A percentile compares a stretch with the other conserved stretches of the same genome.
Evolutionary conservation across 2,888 invertebrate species (phyloP).

Genomic region (Nematopogon swammerdamellus): DNA sequence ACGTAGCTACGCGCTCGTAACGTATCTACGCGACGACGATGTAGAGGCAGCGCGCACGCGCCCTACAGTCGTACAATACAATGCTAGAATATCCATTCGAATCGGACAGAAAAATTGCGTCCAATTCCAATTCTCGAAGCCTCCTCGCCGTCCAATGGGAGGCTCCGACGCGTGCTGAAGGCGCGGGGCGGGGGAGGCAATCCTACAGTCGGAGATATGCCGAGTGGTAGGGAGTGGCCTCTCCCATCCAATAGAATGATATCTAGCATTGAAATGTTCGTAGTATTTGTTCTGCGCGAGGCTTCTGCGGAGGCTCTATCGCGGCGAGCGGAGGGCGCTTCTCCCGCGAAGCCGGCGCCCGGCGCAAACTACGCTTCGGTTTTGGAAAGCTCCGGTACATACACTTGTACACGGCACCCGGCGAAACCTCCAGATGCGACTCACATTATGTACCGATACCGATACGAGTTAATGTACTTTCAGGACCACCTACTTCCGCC

Average conservation of each 20-base stretch:
- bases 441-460: slow-evolving; percentile 46
- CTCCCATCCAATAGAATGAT: slow-evolving; percentile 30
- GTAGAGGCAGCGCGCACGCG: slow-evolving; percentile 40
- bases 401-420: background rate
- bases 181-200: slow-evolving; percentile 18
- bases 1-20: slow-evolving; percentile 7
- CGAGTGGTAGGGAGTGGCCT: slow-evolving; percentile 52
- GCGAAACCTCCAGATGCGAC: slow-evolving; percentile 18
- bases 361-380: slow-evolving; percentile 47
- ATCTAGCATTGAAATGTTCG: slow-evolving; percentile 57
- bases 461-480: slow-evolving; percentile 1
- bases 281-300: slow-evolving; percentile 55
- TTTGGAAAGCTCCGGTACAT: slow-evolving; percentile 24
- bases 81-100: slow-evolving; percentile 52
- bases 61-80: slow-evolving; percentile 36
- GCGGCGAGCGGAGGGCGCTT: slow-evolving; percentile 49
- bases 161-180: background rate
- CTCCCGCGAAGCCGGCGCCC: slow-evolving; percentile 41
- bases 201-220: slow-evolving; percentile 44
- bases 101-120: slow-evolving; percentile 51
- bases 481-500: background rate
- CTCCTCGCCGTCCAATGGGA: slow-evolving; percentile 51
- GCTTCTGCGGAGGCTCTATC: slow-evolving; percentile 42
- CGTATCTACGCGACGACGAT: slow-evolving; percentile 50
- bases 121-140: slow-evolving; percentile 55